Evolutionary conservation across 2,888 invertebrate genomes (phyloP), one percentile per base, ranked within the genome.

Genomic region (Neoscelio sp.): DNA sequence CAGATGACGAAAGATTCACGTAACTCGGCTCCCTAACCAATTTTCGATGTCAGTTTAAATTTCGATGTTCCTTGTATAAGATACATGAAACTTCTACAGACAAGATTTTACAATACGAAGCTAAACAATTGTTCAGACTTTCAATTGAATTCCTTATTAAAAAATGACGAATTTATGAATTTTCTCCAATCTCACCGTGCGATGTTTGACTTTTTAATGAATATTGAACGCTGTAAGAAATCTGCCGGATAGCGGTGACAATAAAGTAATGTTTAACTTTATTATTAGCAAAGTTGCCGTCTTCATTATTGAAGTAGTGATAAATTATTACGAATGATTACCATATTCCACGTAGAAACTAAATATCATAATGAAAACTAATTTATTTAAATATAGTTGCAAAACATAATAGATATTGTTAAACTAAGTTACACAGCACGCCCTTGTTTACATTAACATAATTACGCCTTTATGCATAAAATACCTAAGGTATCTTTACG

Each of bases 1-100:
- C 13, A n/a, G 18, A 52, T 71, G 65, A 67, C 56, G 60, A 77
- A 77, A 71, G 60, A 44, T 71, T 46, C 30, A 12, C 65, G 65
- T 38, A 58, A 35, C 58, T 65, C 56, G 6, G 12, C 50, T 26
- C 50, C 65, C 70, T 70, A 58, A 70, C 70, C 50, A 70, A 58
- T 71, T 56, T 62, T 54, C 54, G 48, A 67, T 73, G 54, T 54
- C 78, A 62, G 42, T 73, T 73, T 48, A 68, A 71, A 62, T 73
- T 60, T 60, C 18, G 10, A 33, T 33, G 17, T 35, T 38, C 42
- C n/a, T 2, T 1, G 26, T 6, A 15, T 35, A 38, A 62, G 50
- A 46, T 70, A 58, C 68, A 42, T 77, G 62, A 42, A 75, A 75
- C 18, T 52, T 60, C 35, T n/a, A 2, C 12, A 42, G 35, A 42